A percentile compares a stretch with the other conserved stretches of the same genome.
These are phyloP conservation scores for Ptychoptera albimana DNA, from an alignment of 2,888 invertebrate genomes.

Conservation along the genomic window DNA sequence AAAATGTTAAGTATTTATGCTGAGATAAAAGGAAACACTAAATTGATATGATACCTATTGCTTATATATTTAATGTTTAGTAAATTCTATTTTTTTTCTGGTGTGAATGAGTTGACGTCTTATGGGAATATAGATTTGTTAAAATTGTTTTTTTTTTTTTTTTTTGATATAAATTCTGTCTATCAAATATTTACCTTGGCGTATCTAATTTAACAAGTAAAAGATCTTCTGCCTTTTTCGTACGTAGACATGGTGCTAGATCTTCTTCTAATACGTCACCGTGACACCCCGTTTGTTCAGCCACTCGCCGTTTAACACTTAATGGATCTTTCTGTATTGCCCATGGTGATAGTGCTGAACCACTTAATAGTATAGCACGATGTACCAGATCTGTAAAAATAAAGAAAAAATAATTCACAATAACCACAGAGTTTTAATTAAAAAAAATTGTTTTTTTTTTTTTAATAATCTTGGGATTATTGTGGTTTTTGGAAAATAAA, in stretches of 20 bases:
- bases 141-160: too few relatives aligned
- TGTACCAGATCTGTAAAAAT: slow-evolving; percentile 63
- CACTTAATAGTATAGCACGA: slow-evolving; percentile 75
- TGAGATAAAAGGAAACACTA: too few relatives aligned
- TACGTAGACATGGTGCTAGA: slow-evolving; percentile 67
- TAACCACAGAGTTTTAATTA: neutral
- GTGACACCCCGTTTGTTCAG: slow-evolving; percentile 69
- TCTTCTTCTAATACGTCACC: slow-evolving; percentile 69
- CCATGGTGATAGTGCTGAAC: slow-evolving; percentile 84
- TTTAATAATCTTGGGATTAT: too few relatives aligned
- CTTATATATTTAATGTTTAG: too few relatives aligned
- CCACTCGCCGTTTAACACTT: slow-evolving; percentile 63
- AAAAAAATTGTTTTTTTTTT: neutral
- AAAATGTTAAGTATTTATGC: too few relatives aligned
- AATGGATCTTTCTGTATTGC: slow-evolving; percentile 75
- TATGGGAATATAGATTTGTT: too few relatives aligned
- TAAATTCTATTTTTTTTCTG: too few relatives aligned
- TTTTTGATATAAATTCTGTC: too few relatives aligned
- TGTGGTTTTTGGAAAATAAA: too few relatives aligned
- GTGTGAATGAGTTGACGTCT: too few relatives aligned
- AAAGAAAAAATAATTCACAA: slow-evolving; percentile 3
- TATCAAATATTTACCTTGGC: slow-evolving; percentile 34
- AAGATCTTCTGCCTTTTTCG: slow-evolving; percentile 57
- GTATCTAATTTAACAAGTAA: slow-evolving; percentile 59
- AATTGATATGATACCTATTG: too few relatives aligned